Evolutionary conservation across 2,113 vertebrate genomes (phyloP).

Genomic region (Hystrix brachyura): DNA sequence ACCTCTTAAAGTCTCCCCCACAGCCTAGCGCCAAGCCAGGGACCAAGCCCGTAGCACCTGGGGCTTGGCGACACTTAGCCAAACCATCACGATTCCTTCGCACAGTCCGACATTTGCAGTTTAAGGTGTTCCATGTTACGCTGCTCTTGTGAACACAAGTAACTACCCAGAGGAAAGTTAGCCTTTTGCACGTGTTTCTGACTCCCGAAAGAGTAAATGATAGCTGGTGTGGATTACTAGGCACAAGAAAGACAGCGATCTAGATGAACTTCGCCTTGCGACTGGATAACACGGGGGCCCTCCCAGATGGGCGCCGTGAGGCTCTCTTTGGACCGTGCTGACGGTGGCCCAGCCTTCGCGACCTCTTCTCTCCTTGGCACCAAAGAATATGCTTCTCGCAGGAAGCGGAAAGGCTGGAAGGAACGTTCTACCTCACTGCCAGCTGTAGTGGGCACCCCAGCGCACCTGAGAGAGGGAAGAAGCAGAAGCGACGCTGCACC

Average conservation of each 20-base stretch:
- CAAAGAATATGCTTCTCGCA: neutral
- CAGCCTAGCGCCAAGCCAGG: neutral
- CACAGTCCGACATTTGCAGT: neutral
- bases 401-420: neutral
- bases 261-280: neutral
- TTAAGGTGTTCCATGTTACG: neutral
- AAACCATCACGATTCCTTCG: neutral
- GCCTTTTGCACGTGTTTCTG: neutral
- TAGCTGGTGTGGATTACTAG: neutral
- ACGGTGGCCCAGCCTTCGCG: too few relatives aligned
- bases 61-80: neutral
- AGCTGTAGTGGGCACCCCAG: neutral
- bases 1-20: neutral
- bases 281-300: neutral
- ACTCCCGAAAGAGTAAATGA: neutral
- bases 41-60: neutral
- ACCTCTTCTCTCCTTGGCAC: neutral
- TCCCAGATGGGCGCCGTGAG: neutral
- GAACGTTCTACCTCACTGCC: neutral
- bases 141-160: neutral
- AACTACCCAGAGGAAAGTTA: neutral
- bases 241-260: neutral
- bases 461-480: neutral
- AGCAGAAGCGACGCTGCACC: rapidly evolving
- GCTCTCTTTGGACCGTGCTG: neutral